A percentile compares a stretch with the other conserved stretches of the same genome.
Evolutionary conservation across 64 coral and sea anemone species (phyloP).

Genomic region (Trachythela sp.): DNA sequence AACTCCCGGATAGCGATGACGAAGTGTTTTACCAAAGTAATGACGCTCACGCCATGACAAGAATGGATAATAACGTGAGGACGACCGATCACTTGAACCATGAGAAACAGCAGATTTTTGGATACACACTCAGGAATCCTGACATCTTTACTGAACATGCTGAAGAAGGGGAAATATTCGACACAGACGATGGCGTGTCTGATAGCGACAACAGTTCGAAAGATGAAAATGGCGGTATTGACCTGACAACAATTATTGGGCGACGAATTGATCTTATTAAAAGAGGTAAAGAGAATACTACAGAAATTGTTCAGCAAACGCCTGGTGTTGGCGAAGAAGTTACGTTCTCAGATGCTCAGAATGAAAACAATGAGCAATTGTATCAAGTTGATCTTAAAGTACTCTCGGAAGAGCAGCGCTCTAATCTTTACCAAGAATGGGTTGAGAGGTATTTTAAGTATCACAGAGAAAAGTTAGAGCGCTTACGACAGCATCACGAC

Average conservation of each 20-base stretch:
- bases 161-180: neutral
- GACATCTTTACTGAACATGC: neutral
- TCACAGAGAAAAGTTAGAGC: neutral
- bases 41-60: neutral
- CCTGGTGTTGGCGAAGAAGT: neutral
- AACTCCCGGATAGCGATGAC: neutral
- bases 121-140: neutral
- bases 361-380: neutral
- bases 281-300: too few relatives aligned
- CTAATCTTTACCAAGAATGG: neutral
- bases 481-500: neutral
- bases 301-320: too few relatives aligned
- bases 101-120: neutral
- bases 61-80: neutral
- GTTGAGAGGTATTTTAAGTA: neutral
- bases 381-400: neutral
- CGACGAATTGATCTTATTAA: too few relatives aligned
- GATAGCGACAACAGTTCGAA: neutral
- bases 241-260: neutral
- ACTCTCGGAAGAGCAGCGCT: neutral
- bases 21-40: neutral
- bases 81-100: neutral
- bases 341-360: neutral
- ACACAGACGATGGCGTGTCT: neutral
- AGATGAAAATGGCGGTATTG: neutral